Percentiles rank a stretch among this genome's conserved stretches.
Conservation (phyloP, 2,113 vertebrate species). For the Jacana jacana region DNA sequence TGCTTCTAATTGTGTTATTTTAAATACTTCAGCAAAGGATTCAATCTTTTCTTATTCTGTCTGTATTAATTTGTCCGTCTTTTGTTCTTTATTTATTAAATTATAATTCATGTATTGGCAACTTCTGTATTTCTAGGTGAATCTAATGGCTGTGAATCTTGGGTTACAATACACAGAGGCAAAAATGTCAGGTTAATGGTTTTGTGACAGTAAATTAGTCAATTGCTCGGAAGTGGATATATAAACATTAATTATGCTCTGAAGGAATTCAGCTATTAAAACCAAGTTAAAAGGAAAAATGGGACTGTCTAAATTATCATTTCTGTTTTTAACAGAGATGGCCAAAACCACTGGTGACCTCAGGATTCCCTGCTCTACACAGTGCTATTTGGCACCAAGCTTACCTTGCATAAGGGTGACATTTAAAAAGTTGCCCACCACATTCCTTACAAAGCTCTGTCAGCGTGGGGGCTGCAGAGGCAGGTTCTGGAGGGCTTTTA, state of each 20-base stretch:
- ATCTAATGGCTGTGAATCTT: background rate
- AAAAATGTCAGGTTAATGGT: background rate
- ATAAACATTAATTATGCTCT: background rate
- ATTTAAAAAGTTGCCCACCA: background rate
- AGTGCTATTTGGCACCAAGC: background rate
- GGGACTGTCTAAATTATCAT: background rate
- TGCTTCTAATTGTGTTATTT: background rate
- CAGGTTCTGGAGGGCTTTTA: background rate
- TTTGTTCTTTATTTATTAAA: background rate
- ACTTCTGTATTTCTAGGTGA: background rate
- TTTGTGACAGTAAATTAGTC: background rate
- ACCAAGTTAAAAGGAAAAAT: background rate
- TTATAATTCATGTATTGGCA: background rate
- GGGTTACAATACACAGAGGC: background rate
- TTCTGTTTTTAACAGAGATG: background rate
- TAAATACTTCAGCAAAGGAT: background rate
- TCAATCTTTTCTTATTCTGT: background rate
- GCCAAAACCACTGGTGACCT: background rate
- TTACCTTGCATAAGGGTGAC: background rate
- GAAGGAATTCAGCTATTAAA: constrained; percentile 7
- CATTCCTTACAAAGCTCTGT: background rate
- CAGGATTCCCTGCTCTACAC: background rate
- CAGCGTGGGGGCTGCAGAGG: background rate
- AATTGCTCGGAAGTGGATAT: background rate
- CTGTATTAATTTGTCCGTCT: background rate